Conservation (phyloP, 2,113 vertebrate species). For the Glaucidium brasilianum region DNA sequence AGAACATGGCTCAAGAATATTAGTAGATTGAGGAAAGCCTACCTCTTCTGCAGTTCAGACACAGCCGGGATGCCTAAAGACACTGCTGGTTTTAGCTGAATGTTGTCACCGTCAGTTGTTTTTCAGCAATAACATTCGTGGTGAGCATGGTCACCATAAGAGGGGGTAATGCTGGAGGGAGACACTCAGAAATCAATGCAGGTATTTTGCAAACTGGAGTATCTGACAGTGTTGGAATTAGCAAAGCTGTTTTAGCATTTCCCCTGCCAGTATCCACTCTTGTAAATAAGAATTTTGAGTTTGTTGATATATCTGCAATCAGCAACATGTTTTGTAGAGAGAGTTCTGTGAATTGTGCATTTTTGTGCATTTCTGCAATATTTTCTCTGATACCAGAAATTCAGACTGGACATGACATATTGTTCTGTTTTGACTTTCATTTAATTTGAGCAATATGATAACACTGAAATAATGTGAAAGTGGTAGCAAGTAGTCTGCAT, state of each 20-base stretch:
- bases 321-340: background rate
- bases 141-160: background rate
- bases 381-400: background rate
- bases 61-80: background rate
- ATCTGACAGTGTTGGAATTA: background rate
- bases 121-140: background rate
- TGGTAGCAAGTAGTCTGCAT: background rate
- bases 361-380: background rate
- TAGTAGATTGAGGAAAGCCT: background rate
- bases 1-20: background rate
- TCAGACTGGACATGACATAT: background rate
- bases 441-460: background rate
- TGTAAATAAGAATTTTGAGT: background rate
- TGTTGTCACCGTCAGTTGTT: background rate
- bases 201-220: background rate
- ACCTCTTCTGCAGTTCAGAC: background rate
- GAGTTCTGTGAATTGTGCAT: background rate
- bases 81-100: background rate
- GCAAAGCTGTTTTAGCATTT: slow-evolving; percentile 20
- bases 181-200: background rate
- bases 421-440: background rate
- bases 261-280: background rate
- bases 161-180: background rate
- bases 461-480: background rate
- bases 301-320: background rate